These are phyloP conservation scores for Brachionus manjavacas DNA, from an alignment of 1,140 invertebrate species.

Conservation along the genomic window DNA sequence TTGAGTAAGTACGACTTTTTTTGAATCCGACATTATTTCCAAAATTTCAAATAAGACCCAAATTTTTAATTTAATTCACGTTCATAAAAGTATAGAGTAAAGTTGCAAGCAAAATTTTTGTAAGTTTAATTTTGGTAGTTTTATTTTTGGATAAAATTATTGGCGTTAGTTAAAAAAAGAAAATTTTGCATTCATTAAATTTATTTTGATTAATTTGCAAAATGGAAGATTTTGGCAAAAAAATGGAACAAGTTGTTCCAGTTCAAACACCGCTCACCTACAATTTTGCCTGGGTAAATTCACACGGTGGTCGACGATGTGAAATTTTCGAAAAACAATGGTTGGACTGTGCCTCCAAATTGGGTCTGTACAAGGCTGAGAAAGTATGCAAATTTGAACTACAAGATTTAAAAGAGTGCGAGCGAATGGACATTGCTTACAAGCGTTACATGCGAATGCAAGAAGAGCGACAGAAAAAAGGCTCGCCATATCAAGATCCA, in stretches of 20 bases:
- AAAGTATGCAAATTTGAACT: constrained; percentile 28
- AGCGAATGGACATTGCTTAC: not conserved
- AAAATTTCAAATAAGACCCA: not conserved
- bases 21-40: constrained; percentile 16
- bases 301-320: constrained; percentile 11
- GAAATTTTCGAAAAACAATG: constrained; percentile 42
- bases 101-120: constrained; percentile 3
- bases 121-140: not conserved
- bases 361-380: constrained; percentile 30
- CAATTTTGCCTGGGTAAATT: constrained; percentile 30
- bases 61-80: constrained; percentile 27
- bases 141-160: not conserved
- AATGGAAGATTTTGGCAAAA: constrained; percentile 28
- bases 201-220: not conserved
- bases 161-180: not conserved
- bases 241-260: constrained; percentile 29
- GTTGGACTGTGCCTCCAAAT: constrained; percentile 34
- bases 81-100: not conserved
- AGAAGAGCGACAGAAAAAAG: constrained; percentile 39
- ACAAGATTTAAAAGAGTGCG: constrained; percentile 36
- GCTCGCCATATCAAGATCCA: constrained; percentile 24
- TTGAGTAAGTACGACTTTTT: constrained; percentile 45
- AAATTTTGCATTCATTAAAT: constrained; percentile 15
- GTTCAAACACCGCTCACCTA: constrained; percentile 2
- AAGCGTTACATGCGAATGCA: constrained; percentile 38